Conservation (phyloP, 2,797 vertebrate species). For the Coregonus ussuriensis region DNA sequence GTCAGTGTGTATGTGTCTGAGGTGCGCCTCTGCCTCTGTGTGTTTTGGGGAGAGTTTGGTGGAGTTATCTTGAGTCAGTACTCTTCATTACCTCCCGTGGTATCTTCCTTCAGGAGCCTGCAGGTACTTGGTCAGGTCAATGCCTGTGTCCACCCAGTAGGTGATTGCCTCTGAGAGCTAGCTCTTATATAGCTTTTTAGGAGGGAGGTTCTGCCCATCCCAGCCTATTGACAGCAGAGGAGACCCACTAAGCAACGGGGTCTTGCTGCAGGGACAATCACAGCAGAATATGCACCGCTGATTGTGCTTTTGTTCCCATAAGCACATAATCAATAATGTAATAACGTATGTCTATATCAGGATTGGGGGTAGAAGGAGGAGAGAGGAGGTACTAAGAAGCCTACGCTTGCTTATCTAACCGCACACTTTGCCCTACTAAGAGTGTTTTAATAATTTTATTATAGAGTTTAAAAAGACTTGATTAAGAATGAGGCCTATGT, state of each 20-base stretch:
- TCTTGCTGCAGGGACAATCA: background rate
- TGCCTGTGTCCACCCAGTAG: background rate
- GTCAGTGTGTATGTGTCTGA: background rate
- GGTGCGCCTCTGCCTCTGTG: background rate
- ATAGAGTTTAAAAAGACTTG: background rate
- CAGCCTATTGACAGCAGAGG: background rate
- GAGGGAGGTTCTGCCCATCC: background rate
- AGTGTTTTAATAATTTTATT: background rate
- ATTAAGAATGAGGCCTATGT: background rate
- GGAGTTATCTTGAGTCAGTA: background rate
- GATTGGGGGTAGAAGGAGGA: background rate
- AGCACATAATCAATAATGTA: constrained; percentile 1
- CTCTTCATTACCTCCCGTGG: background rate
- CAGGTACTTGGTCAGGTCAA: background rate
- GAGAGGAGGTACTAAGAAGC: background rate
- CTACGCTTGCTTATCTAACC: background rate
- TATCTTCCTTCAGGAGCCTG: background rate
- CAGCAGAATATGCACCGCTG: background rate
- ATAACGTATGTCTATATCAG: background rate
- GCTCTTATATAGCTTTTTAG: background rate
- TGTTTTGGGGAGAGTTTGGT: background rate
- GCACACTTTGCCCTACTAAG: background rate
- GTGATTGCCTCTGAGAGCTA: background rate
- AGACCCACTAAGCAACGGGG: background rate
- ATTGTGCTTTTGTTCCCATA: constrained; percentile 6